Base-by-base conservation (phyloP, 2,888 invertebrate species). In the Caenorhabditis zanzibari region DNA sequence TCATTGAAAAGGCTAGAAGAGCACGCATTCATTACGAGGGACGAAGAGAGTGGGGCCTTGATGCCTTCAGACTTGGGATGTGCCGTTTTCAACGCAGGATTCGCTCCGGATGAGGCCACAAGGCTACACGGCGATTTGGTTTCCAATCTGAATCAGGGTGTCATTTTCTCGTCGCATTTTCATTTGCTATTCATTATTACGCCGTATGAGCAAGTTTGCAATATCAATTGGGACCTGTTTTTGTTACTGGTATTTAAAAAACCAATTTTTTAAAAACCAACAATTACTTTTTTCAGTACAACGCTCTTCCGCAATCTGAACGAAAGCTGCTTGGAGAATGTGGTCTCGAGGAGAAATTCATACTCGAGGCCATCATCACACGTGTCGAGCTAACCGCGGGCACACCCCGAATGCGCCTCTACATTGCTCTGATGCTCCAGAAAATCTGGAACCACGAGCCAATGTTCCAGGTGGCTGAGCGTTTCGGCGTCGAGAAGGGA, bases 171-270 rank as follows among this genome's bases (percentile, higher is more conserved):
- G 89, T 96, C 96, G 87, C 95, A 95, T 91, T 94, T 97, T 47
- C 98, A 98, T 93, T 94, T 98, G 24, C 93, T 98, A 68, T 97
- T 96, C 93, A 93, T 97, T 41, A 95, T 97, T 74, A 95, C 96
- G 24, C 96, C 96, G 16, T 95, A 96, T 92, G 95, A 95, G 63
- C 79, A 86, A n/a, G 58, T 26, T 7, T 87, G 87, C 59, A 63
- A 80, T 16, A 82, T 90, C 47, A 86, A 90, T 75, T 90, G 89
- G 90, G 88, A 91, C 76, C 41, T 90, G 1, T 90, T 90, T 47
- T 49, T 84, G 26, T 35, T 66, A 32, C 24, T 84, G 80, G 80
- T 84, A 49, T 52, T 69, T 22, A 7, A 22, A n/a, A 49, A 9
- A 9, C n/a, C 22, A 26, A 2, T 38, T 12, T 14, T n/a, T 44